Percentiles rank a stretch among this genome's conserved stretches.
phyloP scores from a whole-genome alignment of 2,888 invertebrate species.

The Tromatobia lineatoria region DNA sequence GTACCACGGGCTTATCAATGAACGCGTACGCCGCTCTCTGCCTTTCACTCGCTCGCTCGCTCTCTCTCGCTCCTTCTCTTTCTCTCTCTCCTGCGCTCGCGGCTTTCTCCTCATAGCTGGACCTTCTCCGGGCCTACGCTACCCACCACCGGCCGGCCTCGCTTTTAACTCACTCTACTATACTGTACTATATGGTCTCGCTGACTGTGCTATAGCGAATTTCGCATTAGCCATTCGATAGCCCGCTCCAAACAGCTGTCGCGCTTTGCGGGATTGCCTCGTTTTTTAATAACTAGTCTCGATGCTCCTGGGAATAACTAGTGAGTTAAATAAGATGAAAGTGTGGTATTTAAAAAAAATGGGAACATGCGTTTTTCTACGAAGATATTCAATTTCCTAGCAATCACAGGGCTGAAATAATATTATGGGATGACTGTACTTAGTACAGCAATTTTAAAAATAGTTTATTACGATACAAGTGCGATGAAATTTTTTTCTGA shows the following conservation, averaged over 20 bases:
- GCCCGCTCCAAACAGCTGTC: constrained; percentile 20
- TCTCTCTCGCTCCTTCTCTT: constrained; percentile 22
- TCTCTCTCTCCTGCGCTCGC: constrained; percentile 13
- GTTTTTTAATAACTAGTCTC: not conserved
- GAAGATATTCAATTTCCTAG: too few relatives aligned
- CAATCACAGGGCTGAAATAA: too few relatives aligned
- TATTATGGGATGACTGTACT: too few relatives aligned
- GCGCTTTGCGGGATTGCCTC: not conserved
- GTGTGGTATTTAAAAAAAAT: too few relatives aligned
- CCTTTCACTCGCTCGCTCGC: constrained; percentile 43
- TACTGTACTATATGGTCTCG: constrained; percentile 17
- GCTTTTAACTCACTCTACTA: constrained; percentile 33
- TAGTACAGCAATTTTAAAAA: too few relatives aligned
- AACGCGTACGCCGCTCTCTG: constrained; percentile 63
- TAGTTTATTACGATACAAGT: too few relatives aligned
- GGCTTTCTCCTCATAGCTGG: constrained; percentile 61
- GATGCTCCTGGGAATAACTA: not conserved
- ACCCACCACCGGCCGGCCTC: constrained; percentile 58
- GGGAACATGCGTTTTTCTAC: too few relatives aligned
- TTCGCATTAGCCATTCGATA: constrained; percentile 17
- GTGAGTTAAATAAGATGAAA: too few relatives aligned
- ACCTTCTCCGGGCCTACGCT: constrained; percentile 67
- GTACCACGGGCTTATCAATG: constrained; percentile 72
- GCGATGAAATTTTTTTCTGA: too few relatives aligned
- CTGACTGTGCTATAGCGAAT: not conserved